These are phyloP conservation scores for Andrena haemorrhoa DNA, from an alignment of 2,888 invertebrate genomes.

Conservation along the genomic window DNA sequence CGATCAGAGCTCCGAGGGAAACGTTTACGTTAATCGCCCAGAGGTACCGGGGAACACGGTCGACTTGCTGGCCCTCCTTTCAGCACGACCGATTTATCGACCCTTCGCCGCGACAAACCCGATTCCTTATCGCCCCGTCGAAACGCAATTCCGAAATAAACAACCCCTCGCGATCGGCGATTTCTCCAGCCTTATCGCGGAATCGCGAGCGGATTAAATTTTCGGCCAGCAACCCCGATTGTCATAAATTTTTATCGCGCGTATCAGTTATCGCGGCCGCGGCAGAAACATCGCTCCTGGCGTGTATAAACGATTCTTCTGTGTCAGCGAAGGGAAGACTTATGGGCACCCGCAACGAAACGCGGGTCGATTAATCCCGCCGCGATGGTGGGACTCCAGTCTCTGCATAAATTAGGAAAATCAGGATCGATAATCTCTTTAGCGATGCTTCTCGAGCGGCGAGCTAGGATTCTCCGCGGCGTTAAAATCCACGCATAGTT, in stretches of 20 bases:
- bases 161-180: background rate
- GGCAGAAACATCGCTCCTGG: conserved; percentile 3
- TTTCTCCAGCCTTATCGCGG: conserved; percentile 14
- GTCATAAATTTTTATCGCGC: conserved; percentile 36
- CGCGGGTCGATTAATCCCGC: background rate
- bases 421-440: background rate
- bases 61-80: conserved; percentile 2
- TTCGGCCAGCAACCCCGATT: conserved; percentile 8
- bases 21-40: conserved; percentile 19
- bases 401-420: conserved; percentile 3
- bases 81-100: conserved; percentile 28
- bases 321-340: conserved; percentile 21
- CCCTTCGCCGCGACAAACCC: conserved; percentile 16
- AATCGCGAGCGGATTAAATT: conserved; percentile 38
- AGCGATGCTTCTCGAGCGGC: background rate
- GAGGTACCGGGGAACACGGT: background rate
- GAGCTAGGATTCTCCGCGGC: background rate
- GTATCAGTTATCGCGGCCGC: background rate
- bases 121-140: conserved; percentile 27
- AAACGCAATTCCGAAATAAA: conserved; percentile 44
- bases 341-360: conserved; percentile 27
- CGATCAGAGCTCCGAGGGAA: background rate
- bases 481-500: background rate
- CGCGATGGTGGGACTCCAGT: background rate
- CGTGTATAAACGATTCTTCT: conserved; percentile 14